Conservation (phyloP, 1,140 invertebrate species). For the Parapsyche elsis region DNA sequence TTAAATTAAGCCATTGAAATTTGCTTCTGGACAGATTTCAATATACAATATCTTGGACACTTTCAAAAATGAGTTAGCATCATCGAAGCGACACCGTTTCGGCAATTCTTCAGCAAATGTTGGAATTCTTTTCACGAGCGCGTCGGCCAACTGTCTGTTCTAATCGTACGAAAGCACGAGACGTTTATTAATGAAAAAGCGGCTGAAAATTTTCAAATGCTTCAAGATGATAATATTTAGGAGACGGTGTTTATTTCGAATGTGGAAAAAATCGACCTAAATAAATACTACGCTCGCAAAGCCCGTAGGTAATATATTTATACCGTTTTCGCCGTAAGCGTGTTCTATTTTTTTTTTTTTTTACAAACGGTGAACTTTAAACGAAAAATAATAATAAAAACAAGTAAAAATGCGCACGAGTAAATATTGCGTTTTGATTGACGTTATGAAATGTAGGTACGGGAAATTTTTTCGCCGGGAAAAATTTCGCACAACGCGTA, state of each 20-base stretch:
- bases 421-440: conserved; percentile 17
- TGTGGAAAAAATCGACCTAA: not conserved
- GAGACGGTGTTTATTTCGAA: not conserved
- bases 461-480: not conserved
- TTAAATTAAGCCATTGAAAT: no score
- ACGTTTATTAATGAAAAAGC: not conserved
- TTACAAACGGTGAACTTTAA: not conserved
- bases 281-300: no score
- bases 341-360: no score
- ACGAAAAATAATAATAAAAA: not conserved
- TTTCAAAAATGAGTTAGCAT: conserved; percentile 10
- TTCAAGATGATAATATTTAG: not conserved
- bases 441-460: conserved; percentile 3
- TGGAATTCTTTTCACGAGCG: not conserved
- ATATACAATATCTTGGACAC: not conserved
- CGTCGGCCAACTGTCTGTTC: not conserved
- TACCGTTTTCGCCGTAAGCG: no score
- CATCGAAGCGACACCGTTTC: not conserved
- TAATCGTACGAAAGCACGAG: no score
- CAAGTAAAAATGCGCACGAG: not conserved
- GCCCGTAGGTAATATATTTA: no score
- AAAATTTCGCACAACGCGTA: not conserved
- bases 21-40: no score
- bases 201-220: not conserved
- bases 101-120: not conserved